A percentile compares a stretch with the other conserved stretches of the same genome.
Evolutionary conservation across 2,797 vertebrate genomes (phyloP).

Genomic region (Allobates femoralis): DNA sequence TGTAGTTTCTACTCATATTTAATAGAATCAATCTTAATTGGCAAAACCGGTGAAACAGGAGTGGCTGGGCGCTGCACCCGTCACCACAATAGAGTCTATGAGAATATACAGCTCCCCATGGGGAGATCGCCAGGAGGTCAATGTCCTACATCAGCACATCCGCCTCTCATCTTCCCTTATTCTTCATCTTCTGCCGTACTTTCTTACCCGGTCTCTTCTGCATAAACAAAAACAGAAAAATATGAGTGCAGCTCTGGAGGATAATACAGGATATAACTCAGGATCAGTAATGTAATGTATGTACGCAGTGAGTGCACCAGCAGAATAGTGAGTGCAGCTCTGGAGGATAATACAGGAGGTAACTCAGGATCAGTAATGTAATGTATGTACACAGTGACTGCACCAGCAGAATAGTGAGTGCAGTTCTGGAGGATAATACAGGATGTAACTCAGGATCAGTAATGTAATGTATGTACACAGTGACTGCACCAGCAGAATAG

Average conservation of each 20-base stretch:
- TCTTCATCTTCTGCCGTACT: conserved; percentile 89
- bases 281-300: not conserved
- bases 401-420: no score
- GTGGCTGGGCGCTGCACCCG: not conserved
- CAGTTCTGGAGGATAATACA: no score
- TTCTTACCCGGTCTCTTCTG: conserved; percentile 96
- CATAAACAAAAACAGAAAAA: conserved; percentile 50
- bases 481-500: no score
- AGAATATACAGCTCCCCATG: not conserved
- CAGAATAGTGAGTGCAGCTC: no score
- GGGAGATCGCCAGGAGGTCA: not conserved
- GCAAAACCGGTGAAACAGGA: not conserved
- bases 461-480: no score
- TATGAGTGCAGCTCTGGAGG: not conserved
- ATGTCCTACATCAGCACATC: not conserved
- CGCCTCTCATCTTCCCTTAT: conserved; percentile 69
- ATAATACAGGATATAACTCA: not conserved
- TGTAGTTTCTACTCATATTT: not conserved
- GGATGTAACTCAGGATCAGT: no score
- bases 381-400: no score
- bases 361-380: no score
- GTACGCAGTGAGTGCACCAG: not conserved
- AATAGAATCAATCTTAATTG: conserved; percentile 15
- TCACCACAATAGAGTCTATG: not conserved
- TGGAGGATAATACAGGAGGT: no score